These are phyloP conservation scores for Scomber colias DNA, from an alignment of 2,113 vertebrate genomes.

Conservation along the genomic window DNA sequence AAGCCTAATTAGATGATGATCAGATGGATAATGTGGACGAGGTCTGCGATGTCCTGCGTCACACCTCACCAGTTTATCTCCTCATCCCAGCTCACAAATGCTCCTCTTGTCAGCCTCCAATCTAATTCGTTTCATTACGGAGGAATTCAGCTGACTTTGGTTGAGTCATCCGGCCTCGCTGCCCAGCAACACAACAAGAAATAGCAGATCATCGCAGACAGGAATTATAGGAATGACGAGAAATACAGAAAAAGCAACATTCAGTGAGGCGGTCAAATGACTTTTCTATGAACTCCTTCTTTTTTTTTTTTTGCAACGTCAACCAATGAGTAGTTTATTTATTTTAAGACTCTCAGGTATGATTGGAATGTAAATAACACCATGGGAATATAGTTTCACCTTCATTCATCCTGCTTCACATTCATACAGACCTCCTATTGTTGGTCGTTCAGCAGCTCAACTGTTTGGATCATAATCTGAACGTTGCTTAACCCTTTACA, in stretches of 20 bases:
- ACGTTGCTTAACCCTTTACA: background rate
- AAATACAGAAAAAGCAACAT: too few species aligned
- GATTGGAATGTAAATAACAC: conserved; percentile 21
- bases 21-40: background rate
- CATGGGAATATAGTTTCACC: background rate
- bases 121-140: conserved; percentile 16
- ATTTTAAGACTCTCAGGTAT: background rate
- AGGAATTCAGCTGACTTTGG: conserved; percentile 56
- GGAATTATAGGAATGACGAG: too few species aligned
- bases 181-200: conserved; percentile 9
- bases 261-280: background rate
- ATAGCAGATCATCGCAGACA: background rate
- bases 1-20: background rate
- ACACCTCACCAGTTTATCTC: conserved; percentile 26
- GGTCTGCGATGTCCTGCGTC: background rate
- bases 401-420: background rate
- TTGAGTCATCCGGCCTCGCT: background rate
- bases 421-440: background rate
- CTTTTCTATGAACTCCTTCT: background rate
- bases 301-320: background rate
- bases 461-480: background rate
- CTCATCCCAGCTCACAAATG: conserved; percentile 23
- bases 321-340: background rate
- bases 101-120: conserved; percentile 44
- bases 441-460: background rate